Evolutionary conservation across 2,797 vertebrate genomes (phyloP).

Genomic region (Anabas testudineus): DNA sequence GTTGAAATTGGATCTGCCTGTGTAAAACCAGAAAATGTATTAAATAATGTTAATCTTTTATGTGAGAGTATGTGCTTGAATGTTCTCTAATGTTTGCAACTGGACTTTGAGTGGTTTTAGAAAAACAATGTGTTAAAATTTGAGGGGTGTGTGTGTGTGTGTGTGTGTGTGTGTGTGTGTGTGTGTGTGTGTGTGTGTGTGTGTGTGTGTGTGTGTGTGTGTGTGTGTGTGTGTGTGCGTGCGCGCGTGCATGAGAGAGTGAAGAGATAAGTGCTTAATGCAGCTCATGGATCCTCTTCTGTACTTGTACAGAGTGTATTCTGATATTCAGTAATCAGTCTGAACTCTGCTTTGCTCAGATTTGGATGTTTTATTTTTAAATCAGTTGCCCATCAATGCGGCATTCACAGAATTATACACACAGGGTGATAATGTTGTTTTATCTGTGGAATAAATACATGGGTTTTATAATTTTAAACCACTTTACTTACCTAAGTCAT

Average conservation of each 20-base stretch:
- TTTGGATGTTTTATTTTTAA: slow-evolving; percentile 20
- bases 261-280: not conserved
- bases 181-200: too few species aligned
- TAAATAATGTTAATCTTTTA: slow-evolving; percentile 22
- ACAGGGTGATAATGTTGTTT: not conserved
- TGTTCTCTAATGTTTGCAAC: slow-evolving; percentile 1
- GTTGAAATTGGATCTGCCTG: not conserved
- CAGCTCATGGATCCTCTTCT: slow-evolving; percentile 2
- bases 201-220: not conserved
- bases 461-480: not conserved
- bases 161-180: not conserved
- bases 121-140: not conserved
- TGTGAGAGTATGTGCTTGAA: slow-evolving; percentile 2
- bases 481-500: not conserved
- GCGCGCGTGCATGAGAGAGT: slow-evolving; percentile 1
- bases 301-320: not conserved
- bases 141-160: not conserved
- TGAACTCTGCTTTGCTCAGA: not conserved
- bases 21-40: slow-evolving; percentile 5
- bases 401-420: not conserved
- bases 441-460: slow-evolving; percentile 22
- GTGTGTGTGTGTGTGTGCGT: not conserved
- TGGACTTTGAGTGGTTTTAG: slow-evolving; percentile 8
- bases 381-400: not conserved
- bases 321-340: slow-evolving; percentile 1